These are phyloP conservation scores for Brachionus asplanchnoidis DNA, from an alignment of 1,140 invertebrate genomes.

Conservation along the genomic window DNA sequence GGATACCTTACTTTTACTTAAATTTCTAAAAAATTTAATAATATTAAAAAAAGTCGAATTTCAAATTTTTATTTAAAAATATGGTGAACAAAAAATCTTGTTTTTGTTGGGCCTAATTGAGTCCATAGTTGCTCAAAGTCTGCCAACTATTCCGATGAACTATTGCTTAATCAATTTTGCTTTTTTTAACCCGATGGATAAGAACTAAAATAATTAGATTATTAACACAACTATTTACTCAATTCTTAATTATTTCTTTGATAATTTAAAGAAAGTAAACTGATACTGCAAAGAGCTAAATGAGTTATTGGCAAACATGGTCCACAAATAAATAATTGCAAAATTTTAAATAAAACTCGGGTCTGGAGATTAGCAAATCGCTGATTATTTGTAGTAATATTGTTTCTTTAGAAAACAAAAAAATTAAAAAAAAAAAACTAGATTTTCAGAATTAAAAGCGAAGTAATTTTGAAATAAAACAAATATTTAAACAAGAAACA, in stretches of 20 bases:
- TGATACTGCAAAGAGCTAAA: not conserved
- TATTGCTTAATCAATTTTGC: not conserved
- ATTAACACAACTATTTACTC: not conserved
- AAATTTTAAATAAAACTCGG: not conserved
- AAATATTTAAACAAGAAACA: conserved; percentile 31
- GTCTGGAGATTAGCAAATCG: not conserved
- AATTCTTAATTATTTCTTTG: not conserved
- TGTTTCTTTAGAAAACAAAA: not conserved
- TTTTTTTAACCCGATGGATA: not conserved
- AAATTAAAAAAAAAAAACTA: not conserved
- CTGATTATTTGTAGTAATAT: not conserved
- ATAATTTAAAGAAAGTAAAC: not conserved
- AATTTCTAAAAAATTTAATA: not conserved
- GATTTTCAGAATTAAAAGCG: not conserved
- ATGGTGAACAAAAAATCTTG: not conserved
- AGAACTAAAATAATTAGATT: not conserved
- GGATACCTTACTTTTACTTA: not conserved
- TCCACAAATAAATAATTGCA: not conserved
- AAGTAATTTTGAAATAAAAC: not conserved
- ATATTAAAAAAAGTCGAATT: not conserved
- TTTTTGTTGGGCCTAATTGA: not conserved
- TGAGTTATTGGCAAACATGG: not conserved
- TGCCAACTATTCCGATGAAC: not conserved
- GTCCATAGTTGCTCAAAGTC: not conserved
- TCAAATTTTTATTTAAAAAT: too few relatives aligned